Conservation (phyloP, 2,888 invertebrate genomes). For the Celastrina argiolus region DNA sequence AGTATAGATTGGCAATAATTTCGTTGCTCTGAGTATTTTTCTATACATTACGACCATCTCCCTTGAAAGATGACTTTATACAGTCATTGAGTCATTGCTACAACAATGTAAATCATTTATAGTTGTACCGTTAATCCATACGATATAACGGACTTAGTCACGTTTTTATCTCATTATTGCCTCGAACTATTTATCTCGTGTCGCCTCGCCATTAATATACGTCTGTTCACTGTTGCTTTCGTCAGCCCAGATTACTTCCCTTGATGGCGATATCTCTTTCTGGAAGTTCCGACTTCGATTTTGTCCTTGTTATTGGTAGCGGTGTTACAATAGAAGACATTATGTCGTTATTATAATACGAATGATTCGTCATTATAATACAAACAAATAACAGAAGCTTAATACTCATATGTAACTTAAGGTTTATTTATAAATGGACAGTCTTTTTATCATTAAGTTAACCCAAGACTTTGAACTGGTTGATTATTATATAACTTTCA, state of each 20-base stretch:
- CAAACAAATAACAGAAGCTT: too few species aligned
- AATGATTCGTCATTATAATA: too few species aligned
- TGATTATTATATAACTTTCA: too few species aligned
- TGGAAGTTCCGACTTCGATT: not conserved
- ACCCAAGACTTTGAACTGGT: too few species aligned
- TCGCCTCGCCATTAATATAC: constrained; percentile 64
- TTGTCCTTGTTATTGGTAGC: not conserved
- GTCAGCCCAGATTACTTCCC: constrained; percentile 16
- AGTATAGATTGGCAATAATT: too few species aligned
- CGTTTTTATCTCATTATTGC: constrained; percentile 71
- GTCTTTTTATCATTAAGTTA: too few species aligned
- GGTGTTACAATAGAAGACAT: too few species aligned
- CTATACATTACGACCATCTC: too few species aligned
- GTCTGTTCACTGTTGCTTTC: constrained; percentile 42
- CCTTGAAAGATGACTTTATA: not conserved
- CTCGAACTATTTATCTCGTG: constrained; percentile 60
- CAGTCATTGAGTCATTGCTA: not conserved
- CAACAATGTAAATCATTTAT: constrained; percentile 23
- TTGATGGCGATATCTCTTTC: not conserved
- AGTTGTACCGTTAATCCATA: constrained; percentile 32
- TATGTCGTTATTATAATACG: too few species aligned
- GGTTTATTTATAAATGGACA: too few species aligned
- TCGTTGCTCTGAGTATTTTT: too few species aligned
- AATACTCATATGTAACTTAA: too few species aligned
- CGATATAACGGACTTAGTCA: constrained; percentile 51